phyloP scores from a whole-genome alignment of 2,113 vertebrate species.

The Poeciliopsis prolifica region DNA sequence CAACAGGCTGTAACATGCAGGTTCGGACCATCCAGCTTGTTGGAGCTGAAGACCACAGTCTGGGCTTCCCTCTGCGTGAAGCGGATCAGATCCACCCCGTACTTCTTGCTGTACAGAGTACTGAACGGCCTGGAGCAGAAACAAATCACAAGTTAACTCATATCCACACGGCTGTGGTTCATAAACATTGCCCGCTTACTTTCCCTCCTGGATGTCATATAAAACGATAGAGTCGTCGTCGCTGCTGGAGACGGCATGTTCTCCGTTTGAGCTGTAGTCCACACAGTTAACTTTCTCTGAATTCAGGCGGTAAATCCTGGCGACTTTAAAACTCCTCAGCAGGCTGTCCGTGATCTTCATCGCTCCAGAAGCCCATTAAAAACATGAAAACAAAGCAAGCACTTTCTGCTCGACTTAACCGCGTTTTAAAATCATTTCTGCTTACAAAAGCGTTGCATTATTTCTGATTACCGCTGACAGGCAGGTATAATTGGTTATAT shows the following conservation, averaged over 20 bases:
- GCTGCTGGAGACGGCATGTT: constrained; percentile 94
- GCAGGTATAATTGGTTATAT: background rate
- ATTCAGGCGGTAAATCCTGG: constrained; percentile 92
- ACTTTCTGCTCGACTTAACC: background rate
- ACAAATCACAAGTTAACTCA: background rate
- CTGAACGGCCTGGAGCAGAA: constrained; percentile 84
- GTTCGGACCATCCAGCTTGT: constrained; percentile 93
- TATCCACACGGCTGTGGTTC: background rate
- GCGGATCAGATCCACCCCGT: constrained; percentile 97
- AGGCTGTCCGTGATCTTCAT: constrained; percentile 97
- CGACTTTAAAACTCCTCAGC: constrained; percentile 94
- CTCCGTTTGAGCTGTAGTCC: constrained; percentile 94
- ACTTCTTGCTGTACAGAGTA: constrained; percentile 98
- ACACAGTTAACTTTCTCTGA: constrained; percentile 96
- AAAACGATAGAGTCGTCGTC: constrained; percentile 97
- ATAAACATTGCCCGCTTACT: constrained; percentile 76
- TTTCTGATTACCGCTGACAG: no score
- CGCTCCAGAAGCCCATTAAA: constrained; percentile 6
- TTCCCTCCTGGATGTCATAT: constrained; percentile 95
- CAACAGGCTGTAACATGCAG: background rate
- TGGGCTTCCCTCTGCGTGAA: constrained; percentile 90
- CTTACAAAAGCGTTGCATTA: background rate
- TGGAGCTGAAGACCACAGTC: constrained; percentile 96
- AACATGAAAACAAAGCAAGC: background rate
- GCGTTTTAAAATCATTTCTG: background rate